Base-by-base conservation (phyloP, 2,888 invertebrate genomes). In the Pterostichus madidus region DNA sequence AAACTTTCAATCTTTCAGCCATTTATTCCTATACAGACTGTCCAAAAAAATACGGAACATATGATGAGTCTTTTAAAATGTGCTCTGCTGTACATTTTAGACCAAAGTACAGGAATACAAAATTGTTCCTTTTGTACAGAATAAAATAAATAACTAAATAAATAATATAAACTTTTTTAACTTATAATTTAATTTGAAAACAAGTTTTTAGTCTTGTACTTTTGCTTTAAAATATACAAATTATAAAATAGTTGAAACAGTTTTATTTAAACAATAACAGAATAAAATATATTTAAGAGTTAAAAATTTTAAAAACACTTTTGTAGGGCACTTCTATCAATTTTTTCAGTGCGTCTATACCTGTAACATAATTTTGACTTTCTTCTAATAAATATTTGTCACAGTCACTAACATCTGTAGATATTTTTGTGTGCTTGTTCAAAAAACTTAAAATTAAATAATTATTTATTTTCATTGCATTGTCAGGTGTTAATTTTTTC, bases 401-500 rank as follows among this genome's bases (percentile, higher is more conserved):
- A 83, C 87, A 86, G 35, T 88, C 87, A 39, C 86, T 85, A 2
- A 87, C 84, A 71, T 87, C 85, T 61, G 77, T 84, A 7, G 86
- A 86, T 84, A 85, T 85, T 10, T 85, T 86, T 17, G 88, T 86
- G n/a, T 88, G 85, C 31, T 89, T 86, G 68, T 88, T 86, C 31
- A 91, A 85, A 85, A 91, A 91, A 83, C 86, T 87, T 24, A 91
- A 85, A 76, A 90, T 89, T 44, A 92, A 85, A 44, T 87, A 86
- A 84, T 90, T 90, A 84, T 91, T 91, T 52, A 92, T 89, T 83
- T 87, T 86, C 32, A 89, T 85, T 1, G 89, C 91, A 13, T 87
- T 84, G 46, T 85, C 78, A 6, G 90, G 89, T 83, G 90, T 86
- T 31, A 91, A 84, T 86, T 91, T 91, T 79, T 88, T 89, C 91